phyloP scores from a whole-genome alignment of 2,888 invertebrate species.

The Itoplectis maculator region DNA sequence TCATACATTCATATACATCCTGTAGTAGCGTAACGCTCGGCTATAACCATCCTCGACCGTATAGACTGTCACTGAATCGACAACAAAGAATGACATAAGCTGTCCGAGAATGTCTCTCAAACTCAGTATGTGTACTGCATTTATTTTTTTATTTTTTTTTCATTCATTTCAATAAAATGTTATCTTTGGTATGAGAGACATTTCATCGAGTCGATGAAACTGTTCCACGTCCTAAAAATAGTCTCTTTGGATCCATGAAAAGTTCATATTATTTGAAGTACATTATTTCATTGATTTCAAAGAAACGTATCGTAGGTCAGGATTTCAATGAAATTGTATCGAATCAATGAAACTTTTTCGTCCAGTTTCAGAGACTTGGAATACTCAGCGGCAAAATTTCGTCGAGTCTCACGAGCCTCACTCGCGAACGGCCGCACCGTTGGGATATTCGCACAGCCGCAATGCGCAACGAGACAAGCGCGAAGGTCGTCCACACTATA shows the following conservation, averaged over 20 bases:
- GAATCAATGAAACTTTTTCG: background rate
- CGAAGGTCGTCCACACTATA: constrained; percentile 57
- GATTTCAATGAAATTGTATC: background rate
- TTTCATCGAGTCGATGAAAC: too few relatives aligned
- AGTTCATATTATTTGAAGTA: background rate
- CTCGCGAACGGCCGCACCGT: background rate
- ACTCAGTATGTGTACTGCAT: too few relatives aligned
- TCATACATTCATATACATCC: constrained; percentile 52
- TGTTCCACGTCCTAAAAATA: background rate
- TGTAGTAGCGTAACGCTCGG: constrained; percentile 3
- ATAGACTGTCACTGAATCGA: constrained; percentile 41
- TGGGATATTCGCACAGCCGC: constrained; percentile 55
- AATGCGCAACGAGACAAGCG: constrained; percentile 63
- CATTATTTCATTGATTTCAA: too few relatives aligned
- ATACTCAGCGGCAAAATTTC: background rate
- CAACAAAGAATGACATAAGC: constrained; percentile 56
- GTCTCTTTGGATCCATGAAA: background rate
- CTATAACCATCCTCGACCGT: background rate
- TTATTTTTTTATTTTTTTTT: too few relatives aligned
- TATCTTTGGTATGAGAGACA: background rate
- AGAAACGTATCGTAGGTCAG: background rate
- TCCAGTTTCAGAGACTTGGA: background rate
- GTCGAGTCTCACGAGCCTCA: background rate
- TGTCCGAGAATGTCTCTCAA: constrained; percentile 59
- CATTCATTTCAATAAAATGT: background rate